These are phyloP conservation scores for Cassiopea xamachana DNA, from an alignment of 30 jellyfish, hydroid and myxozoan genomes.

Conservation along the genomic window DNA sequence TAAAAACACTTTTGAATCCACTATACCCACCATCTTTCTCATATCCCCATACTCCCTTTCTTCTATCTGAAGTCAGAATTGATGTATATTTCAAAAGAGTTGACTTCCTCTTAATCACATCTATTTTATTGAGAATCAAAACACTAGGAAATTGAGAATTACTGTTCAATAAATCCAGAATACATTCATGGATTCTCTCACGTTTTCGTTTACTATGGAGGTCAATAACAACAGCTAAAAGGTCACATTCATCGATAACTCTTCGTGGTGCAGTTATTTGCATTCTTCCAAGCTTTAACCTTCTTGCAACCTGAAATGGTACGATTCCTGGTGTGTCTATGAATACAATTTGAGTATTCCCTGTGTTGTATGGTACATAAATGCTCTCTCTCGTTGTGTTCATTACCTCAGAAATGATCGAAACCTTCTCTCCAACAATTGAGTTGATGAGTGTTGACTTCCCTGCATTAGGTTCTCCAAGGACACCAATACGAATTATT, in stretches of 20 bases:
- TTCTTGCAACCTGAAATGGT: conserved; percentile 81
- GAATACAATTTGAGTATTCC: conserved; percentile 78
- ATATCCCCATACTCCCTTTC: conserved; percentile 86
- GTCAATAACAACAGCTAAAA: conserved; percentile 87
- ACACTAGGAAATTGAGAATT: conserved; percentile 73
- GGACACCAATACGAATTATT: conserved; percentile 71
- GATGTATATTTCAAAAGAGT: conserved; percentile 56
- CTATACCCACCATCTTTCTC: conserved; percentile 85
- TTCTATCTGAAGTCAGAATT: conserved; percentile 69
- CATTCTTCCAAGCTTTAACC: conserved; percentile 80
- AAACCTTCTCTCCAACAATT: conserved; percentile 77
- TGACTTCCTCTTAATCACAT: conserved; percentile 68
- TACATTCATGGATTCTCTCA: conserved; percentile 76
- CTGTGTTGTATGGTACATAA: conserved; percentile 67
- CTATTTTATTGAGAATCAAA: conserved; percentile 84
- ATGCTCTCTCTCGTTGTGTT: conserved; percentile 92
- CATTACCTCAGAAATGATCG: conserved; percentile 75
- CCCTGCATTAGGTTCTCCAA: conserved; percentile 98
- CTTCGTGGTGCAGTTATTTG: conserved; percentile 88
- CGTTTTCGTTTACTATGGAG: conserved; percentile 69
- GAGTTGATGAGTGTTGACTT: conserved; percentile 88
- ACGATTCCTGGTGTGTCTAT: conserved; percentile 97
- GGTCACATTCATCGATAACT: conserved; percentile 73
- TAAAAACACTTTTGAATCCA: conserved; percentile 74
- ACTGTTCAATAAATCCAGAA: conserved; percentile 68